Evolutionary conservation across 2,797 vertebrate species (phyloP).

Genomic region (Poecilia gillii): DNA sequence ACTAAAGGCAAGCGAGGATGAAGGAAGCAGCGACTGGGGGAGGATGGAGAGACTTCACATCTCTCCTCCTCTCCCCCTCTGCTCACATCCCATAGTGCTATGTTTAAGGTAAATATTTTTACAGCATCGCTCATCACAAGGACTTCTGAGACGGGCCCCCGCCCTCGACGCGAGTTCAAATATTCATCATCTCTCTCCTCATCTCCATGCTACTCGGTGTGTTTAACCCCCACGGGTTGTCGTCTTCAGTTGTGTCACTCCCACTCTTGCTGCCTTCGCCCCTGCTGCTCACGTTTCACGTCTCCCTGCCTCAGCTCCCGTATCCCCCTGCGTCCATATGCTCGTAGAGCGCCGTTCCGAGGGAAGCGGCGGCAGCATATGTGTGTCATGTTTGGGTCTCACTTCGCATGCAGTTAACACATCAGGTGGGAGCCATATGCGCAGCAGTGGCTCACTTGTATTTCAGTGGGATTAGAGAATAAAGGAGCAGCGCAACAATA

Average conservation of each 20-base stretch:
- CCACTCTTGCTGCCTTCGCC: constrained; percentile 14
- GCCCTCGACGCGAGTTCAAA: constrained; percentile 79
- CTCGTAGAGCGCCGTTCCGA: neutral
- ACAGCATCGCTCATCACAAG: constrained; percentile 78
- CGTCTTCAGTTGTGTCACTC: constrained; percentile 47
- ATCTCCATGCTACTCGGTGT: constrained; percentile 37
- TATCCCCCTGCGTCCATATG: constrained; percentile 8
- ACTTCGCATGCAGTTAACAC: constrained; percentile 77
- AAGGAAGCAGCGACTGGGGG: constrained; percentile 18
- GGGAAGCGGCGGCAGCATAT: neutral
- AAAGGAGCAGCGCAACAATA: neutral
- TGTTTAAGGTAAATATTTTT: constrained; percentile 91
- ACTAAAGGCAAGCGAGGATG: constrained; percentile 39
- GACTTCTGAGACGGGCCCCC: constrained; percentile 71
- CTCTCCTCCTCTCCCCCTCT: constrained; percentile 50
- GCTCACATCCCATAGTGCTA: constrained; percentile 77
- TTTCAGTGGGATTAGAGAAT: neutral
- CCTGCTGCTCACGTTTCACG: constrained; percentile 22
- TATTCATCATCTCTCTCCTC: constrained; percentile 80
- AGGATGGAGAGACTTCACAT: constrained; percentile 24
- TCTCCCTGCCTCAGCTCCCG: constrained; percentile 27
- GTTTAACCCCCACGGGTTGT: constrained; percentile 63
- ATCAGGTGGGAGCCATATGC: constrained; percentile 58
- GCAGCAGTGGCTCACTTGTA: neutral
- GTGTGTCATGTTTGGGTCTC: constrained; percentile 49